These are phyloP conservation scores for Coluber constrictor DNA, from an alignment of 2,797 vertebrate species.

Conservation along the genomic window DNA sequence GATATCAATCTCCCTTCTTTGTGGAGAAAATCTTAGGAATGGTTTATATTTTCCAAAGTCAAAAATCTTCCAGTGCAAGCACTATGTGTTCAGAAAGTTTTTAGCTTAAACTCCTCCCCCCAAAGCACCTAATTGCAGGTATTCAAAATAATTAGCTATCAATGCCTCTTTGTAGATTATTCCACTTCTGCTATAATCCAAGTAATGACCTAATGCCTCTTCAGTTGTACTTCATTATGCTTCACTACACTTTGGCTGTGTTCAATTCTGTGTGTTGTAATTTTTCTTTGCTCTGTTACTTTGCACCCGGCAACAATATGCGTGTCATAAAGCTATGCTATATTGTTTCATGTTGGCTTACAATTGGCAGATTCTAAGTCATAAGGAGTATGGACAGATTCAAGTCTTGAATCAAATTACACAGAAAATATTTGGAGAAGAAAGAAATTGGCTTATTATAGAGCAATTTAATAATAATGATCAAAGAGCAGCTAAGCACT, in stretches of 20 bases:
- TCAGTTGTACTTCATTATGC: background rate
- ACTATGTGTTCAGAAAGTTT: background rate
- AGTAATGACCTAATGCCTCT: background rate
- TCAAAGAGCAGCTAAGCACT: background rate
- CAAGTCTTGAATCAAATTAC: background rate
- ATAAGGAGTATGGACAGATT: background rate
- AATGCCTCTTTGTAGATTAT: background rate
- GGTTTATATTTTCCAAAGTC: background rate
- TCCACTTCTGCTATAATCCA: background rate
- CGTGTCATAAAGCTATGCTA: background rate
- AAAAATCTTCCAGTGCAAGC: background rate
- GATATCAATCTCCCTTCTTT: background rate
- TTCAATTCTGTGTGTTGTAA: background rate
- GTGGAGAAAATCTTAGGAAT: background rate
- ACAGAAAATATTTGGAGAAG: background rate
- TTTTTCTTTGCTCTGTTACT: background rate
- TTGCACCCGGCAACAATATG: background rate
- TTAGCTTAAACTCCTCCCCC: background rate
- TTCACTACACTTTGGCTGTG: background rate
- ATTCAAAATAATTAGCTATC: background rate
- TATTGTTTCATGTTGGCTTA: background rate
- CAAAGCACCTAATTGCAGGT: background rate
- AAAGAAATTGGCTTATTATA: background rate
- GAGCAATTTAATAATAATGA: background rate
- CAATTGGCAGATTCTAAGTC: background rate